phyloP scores from a whole-genome alignment of 1,140 invertebrate genomes.

The Micrasema longulum region DNA sequence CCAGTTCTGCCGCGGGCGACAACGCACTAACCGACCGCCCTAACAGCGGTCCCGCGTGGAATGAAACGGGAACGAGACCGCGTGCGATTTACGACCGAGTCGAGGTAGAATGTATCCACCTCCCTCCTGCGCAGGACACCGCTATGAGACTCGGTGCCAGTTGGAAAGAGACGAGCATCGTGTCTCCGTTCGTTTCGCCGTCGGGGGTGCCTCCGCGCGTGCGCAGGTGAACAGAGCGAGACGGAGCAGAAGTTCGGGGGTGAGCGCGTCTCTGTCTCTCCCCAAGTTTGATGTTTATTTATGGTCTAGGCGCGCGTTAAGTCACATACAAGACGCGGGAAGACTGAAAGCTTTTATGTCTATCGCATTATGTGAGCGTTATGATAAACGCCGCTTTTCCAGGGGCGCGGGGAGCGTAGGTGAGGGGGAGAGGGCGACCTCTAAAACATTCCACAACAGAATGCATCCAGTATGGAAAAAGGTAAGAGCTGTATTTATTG shows the following conservation, averaged over 20 bases:
- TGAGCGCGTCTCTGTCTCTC: constrained; percentile 53
- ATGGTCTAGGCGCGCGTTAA: constrained; percentile 43
- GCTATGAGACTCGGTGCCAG: not conserved
- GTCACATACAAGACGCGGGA: constrained; percentile 44
- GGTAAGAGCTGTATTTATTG: constrained; percentile 4
- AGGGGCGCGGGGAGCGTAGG: not conserved
- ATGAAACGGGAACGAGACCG: constrained; percentile 58
- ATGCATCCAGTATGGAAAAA: constrained; percentile 7
- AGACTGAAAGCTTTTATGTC: constrained; percentile 44
- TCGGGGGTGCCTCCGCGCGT: constrained; percentile 42
- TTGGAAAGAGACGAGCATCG: constrained; percentile 7
- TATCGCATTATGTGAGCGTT: constrained; percentile 42
- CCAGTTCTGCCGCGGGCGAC: constrained; percentile 19
- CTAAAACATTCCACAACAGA: not conserved
- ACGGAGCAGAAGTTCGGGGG: constrained; percentile 59
- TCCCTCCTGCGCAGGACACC: constrained; percentile 17
- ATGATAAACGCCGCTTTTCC: constrained; percentile 40
- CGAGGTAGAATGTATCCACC: constrained; percentile 58
- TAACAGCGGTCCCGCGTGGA: constrained; percentile 66
- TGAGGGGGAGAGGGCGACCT: not conserved
- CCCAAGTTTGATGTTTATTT: constrained; percentile 51
- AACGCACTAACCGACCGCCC: constrained; percentile 59
- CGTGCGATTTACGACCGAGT: constrained; percentile 68
- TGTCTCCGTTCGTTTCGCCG: constrained; percentile 3
- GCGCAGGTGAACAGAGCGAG: constrained; percentile 56